These are phyloP conservation scores for Agrypnus murinus DNA, from an alignment of 2,888 invertebrate genomes.

Conservation along the genomic window DNA sequence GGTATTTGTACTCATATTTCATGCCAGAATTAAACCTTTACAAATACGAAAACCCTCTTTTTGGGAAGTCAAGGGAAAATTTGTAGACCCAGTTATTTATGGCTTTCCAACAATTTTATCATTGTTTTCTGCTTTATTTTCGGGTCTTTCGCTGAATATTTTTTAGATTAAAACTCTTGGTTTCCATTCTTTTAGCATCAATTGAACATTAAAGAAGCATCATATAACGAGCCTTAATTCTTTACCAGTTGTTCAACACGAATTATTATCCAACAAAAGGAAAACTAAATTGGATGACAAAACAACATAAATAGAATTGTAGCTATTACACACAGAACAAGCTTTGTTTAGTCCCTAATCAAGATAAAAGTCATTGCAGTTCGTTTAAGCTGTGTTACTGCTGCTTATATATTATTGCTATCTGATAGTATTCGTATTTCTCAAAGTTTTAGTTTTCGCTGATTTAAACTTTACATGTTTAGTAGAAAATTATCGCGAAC, in stretches of 20 bases:
- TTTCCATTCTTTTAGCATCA: background rate
- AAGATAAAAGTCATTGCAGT: background rate
- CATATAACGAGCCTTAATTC: background rate
- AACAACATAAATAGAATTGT: slow-evolving; percentile 6
- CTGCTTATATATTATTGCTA: background rate
- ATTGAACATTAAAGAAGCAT: background rate
- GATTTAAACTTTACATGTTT: background rate
- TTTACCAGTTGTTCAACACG: background rate
- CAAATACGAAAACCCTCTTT: background rate
- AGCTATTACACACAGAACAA: background rate
- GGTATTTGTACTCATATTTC: slow-evolving; percentile 28
- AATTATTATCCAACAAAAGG: slow-evolving; percentile 1
- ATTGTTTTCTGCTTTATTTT: background rate
- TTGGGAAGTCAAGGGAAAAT: background rate
- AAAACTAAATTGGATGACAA: background rate
- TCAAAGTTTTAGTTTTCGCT: background rate
- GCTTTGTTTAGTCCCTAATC: slow-evolving; percentile 7
- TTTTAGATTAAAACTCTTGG: background rate
- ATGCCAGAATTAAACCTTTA: slow-evolving; percentile 24
- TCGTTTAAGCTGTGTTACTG: background rate
- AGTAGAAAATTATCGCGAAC: background rate
- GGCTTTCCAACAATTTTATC: slow-evolving; percentile 5
- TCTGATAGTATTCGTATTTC: background rate
- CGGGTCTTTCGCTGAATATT: background rate
- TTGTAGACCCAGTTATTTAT: slow-evolving; percentile 16